Base-by-base conservation (phyloP, 1,140 invertebrate species). In the Scaptomyza montana region DNA sequence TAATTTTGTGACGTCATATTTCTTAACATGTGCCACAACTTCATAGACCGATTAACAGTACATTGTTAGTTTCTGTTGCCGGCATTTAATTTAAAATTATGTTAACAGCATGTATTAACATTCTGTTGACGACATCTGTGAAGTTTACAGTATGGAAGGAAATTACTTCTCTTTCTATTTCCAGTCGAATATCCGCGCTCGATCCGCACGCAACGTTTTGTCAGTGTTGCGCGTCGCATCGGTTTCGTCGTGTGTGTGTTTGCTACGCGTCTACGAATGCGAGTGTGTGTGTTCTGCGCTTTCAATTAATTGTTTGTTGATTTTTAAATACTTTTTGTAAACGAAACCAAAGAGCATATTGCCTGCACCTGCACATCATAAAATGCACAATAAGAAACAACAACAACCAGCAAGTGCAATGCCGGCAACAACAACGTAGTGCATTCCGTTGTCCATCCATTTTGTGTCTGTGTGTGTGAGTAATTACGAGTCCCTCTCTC, bases 371-470 rank as follows among this genome's bases (percentile, higher is more conserved):
- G 65, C 51, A 62, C 30, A 56, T 47, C 49, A 60, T 50, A 76
- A 74, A 78, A 84, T 80, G 80, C 63, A 77, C 63, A 76, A 47
- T 57, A 64, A 77, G 5, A 51, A 84, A 77, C 60, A 68, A 6
- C 55, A 72, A 12, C 59, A 57, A 41, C 59, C 36, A 53, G 33
- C 61, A 66, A 64, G 63, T 69, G 71, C 65, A 69, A 79, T 81
- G 78, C 81, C 81, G 81, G 81, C 77, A 77, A 65, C 46, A 67
- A 68, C 59, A 78, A 67, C 30, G 67, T 76, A 74, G 77, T 55
- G 84, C 69, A 69, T 68, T 81, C 75, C 70, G 75, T 72, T 69
- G 62, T 55, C 51, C 10, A 30, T 47, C 57, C 39, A 12, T 43
- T 47, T 33, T 49, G 50, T 80, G 61, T 56, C 56, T 54, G 61